phyloP scores from a whole-genome alignment of 2,888 invertebrate species.

The Ceriagrion tenellum region DNA sequence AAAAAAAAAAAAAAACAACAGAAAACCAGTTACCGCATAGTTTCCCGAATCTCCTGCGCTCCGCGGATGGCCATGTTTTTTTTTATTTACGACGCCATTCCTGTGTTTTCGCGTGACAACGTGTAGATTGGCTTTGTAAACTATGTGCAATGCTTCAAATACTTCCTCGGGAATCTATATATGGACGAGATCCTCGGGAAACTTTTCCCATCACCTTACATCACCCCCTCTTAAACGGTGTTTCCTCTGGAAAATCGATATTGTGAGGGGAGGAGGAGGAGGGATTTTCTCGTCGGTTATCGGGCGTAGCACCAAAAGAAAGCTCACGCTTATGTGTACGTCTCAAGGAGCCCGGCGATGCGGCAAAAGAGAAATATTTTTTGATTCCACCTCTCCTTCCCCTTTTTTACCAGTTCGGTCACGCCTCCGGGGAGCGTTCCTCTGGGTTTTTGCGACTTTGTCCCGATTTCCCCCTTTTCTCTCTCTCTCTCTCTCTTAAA shows the following conservation, averaged over 20 bases:
- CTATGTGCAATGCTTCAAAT: not conserved
- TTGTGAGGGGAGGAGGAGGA: not conserved
- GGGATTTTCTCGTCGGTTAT: not conserved
- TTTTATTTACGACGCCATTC: not conserved
- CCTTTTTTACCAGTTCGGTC: not conserved
- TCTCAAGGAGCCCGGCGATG: not conserved
- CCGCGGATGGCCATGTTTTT: not conserved
- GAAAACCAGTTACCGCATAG: not conserved
- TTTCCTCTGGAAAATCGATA: not conserved
- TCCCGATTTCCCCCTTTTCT: not conserved
- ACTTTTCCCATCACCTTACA: constrained; percentile 6
- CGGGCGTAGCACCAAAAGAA: not conserved
- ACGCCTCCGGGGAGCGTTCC: not conserved
- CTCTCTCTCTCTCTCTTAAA: no score
- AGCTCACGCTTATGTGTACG: not conserved
- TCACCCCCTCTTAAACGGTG: not conserved
- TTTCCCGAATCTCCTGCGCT: not conserved
- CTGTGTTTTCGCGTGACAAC: not conserved
- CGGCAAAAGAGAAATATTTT: not conserved
- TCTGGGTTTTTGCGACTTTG: not conserved
- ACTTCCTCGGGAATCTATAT: not conserved
- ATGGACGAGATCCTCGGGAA: not conserved
- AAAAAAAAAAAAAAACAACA: no score
- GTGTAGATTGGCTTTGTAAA: not conserved
- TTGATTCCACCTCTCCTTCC: not conserved